Conservation (phyloP, 1,140 invertebrate genomes). For the Daktulosphaira vitifoliae region DNA sequence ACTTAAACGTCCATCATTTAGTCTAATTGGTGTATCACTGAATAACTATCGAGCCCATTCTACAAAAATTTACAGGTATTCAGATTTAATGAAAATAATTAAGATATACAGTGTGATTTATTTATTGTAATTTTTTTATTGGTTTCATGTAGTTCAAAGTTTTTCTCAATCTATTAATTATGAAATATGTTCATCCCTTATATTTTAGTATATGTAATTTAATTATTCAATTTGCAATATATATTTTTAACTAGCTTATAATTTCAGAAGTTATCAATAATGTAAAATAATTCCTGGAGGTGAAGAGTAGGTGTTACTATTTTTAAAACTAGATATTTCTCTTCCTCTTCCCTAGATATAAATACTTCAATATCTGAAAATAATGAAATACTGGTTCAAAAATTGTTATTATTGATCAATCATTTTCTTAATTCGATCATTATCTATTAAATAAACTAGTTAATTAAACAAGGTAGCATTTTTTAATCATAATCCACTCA, state of each 20-base stretch:
- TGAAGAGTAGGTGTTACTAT: too few species aligned
- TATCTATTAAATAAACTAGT: constrained; percentile 8
- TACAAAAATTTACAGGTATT: constrained; percentile 47
- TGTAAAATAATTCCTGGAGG: too few species aligned
- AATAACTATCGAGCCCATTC: constrained; percentile 47
- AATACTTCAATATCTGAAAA: too few species aligned
- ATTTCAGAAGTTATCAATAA: too few species aligned
- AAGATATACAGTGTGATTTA: not conserved
- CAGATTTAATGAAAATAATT: not conserved
- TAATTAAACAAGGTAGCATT: too few species aligned
- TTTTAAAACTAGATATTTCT: too few species aligned
- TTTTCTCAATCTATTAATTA: not conserved
- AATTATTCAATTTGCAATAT: too few species aligned
- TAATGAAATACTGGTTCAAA: too few species aligned
- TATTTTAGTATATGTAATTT: not conserved
- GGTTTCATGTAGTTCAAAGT: not conserved
- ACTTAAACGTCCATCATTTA: constrained; percentile 44
- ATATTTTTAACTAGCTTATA: too few species aligned
- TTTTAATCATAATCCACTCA: too few species aligned
- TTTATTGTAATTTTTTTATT: not conserved
- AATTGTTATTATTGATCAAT: not conserved
- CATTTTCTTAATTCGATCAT: not conserved
- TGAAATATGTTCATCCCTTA: not conserved
- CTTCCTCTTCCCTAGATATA: too few species aligned
- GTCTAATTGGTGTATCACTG: constrained; percentile 50